phyloP scores from a whole-genome alignment of 2,113 vertebrate species.

The Opisthocomus hoazin region DNA sequence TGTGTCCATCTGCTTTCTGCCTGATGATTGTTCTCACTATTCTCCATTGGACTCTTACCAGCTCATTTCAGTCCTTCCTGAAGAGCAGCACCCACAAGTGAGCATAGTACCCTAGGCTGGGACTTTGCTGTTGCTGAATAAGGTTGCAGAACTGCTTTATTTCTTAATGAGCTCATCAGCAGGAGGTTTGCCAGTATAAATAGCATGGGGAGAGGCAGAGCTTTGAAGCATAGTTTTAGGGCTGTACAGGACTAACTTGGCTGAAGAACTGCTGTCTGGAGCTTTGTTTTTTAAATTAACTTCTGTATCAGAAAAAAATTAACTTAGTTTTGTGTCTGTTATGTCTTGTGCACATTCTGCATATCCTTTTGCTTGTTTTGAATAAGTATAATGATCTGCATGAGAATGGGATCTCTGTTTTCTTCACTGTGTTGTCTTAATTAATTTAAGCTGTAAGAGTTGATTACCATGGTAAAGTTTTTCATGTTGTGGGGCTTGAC shows the following conservation, averaged over 20 bases:
- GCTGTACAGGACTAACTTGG: not conserved
- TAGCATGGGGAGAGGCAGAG: not conserved
- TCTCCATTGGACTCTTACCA: not conserved
- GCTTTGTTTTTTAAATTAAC: conserved; percentile 14
- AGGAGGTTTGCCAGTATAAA: conserved; percentile 29
- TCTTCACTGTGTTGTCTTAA: not conserved
- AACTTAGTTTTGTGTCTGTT: not conserved
- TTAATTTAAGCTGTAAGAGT: not conserved
- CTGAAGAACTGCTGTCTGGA: not conserved
- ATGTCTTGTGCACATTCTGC: not conserved
- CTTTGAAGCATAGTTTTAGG: not conserved
- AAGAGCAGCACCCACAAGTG: not conserved
- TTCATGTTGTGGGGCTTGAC: not conserved
- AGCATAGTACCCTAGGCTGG: not conserved
- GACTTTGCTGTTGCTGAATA: not conserved
- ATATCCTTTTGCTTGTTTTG: not conserved
- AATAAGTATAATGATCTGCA: not conserved
- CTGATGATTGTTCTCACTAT: not conserved
- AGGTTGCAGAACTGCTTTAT: not conserved
- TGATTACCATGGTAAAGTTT: not conserved
- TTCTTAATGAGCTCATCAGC: not conserved
- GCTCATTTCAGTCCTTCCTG: not conserved
- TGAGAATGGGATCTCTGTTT: not conserved
- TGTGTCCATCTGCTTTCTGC: not conserved
- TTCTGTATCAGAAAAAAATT: not conserved